Percentiles rank a stretch among this genome's conserved stretches.
Evolutionary conservation across 1,140 invertebrate species (phyloP).

Genomic region (Adoxophyes honmai): DNA sequence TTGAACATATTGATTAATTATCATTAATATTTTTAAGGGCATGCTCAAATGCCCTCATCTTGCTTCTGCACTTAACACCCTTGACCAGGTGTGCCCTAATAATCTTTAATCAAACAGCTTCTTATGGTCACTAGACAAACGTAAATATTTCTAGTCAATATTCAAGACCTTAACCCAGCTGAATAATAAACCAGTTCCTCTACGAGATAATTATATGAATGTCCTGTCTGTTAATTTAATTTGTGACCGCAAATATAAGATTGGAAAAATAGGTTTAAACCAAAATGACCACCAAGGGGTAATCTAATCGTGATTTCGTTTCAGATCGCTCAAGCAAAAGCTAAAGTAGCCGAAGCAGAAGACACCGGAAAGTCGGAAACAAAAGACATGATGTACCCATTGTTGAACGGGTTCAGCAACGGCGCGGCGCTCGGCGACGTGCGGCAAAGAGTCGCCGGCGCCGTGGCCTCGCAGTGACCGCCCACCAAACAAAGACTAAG

Average conservation of each 20-base stretch:
- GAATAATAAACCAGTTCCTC: not conserved
- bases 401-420: constrained; percentile 61
- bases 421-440: constrained; percentile 55
- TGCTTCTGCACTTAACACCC: not conserved
- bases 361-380: constrained; percentile 33
- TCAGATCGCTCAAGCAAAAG: constrained; percentile 42
- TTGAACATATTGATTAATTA: no score
- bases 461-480: constrained; percentile 60
- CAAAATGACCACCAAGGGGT: no score
- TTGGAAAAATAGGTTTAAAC: no score
- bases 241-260: no score
- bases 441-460: constrained; percentile 60
- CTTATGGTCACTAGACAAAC: constrained; percentile 1
- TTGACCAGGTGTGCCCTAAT: not conserved
- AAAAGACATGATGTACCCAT: constrained; percentile 48
- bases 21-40: no score
- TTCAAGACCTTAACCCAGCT: constrained; percentile 7
- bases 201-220: no score
- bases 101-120: not conserved
- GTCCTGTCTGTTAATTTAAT: not conserved
- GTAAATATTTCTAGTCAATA: not conserved
- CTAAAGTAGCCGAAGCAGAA: constrained; percentile 39
- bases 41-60: not conserved
- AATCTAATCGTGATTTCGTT: constrained; percentile 25
- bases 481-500: not conserved